Base-by-base conservation (phyloP, 1,140 invertebrate genomes). In the Nymphalis io region DNA sequence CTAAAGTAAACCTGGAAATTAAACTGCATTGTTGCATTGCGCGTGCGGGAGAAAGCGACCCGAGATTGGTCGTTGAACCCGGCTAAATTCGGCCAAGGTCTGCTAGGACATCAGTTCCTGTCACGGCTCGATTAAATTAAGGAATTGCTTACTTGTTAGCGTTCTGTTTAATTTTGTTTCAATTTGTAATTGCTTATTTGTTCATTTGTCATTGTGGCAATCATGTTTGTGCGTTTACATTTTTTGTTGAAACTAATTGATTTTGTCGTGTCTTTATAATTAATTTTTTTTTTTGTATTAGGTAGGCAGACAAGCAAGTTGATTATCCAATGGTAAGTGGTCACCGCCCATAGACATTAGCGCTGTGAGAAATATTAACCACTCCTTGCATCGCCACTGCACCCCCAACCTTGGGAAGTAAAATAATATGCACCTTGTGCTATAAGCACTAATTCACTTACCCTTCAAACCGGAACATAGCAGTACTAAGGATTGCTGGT, bases 71-170 rank as follows among this genome's bases (percentile, higher is more conserved):
- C 83, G 64, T 74, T 80, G 82, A 85, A 82, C 82, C 78, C 79
- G 72, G 67, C 76, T 82, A 82, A 89, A 89, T 88, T 89, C 86
- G 87, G 87, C 87, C 87, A 91, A 91, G 87, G 86, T 91, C 87
- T 85, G 70, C 63, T 76, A 75, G 42, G 80, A 71, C 73, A 77
- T 70, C 67, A 55, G 59, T 73, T 72, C 69, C 73, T 61, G 72
- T 72, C 69, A 57, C 55, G 64, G 64, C 68, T 71, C 58, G 40
- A 46, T 51, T 42, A n/a, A 58, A 51, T 53, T 46, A 44, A 67
- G 57, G 38, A 64, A 64, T 40, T 21, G 61, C 55, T 16, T 20
- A 55, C 51, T 55, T 21, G 1, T 33, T 27, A 55, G 23, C 21
- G 23, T 51, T 11, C 5, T 33, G 46, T 10, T 13, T 55, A 55